Evolutionary conservation across 2,113 vertebrate genomes (phyloP).

Genomic region (Blennius ocellaris): DNA sequence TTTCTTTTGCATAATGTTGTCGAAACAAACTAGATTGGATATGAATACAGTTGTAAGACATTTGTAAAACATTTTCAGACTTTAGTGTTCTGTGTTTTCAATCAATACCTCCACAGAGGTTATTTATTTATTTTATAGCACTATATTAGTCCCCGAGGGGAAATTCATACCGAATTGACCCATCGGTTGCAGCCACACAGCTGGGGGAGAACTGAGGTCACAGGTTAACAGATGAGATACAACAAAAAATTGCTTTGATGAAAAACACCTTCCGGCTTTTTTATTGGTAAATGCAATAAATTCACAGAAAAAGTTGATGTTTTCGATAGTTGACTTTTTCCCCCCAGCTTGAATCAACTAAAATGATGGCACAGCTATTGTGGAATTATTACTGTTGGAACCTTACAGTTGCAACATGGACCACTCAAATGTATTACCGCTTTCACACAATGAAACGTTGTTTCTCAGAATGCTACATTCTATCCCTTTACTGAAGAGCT

Average conservation of each 20-base stretch:
- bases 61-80: not conserved
- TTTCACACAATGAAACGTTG: slow-evolving; percentile 7
- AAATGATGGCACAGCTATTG: no score
- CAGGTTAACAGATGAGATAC: slow-evolving; percentile 4
- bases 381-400: not conserved
- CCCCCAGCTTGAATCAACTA: no score
- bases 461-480: slow-evolving; percentile 10
- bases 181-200: no score
- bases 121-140: not conserved
- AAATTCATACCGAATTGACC: no score
- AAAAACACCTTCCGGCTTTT: not conserved
- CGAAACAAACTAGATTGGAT: slow-evolving; percentile 33
- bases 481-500: not conserved
- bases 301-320: slow-evolving; percentile 2
- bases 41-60: slow-evolving; percentile 9
- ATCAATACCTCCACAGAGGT: slow-evolving; percentile 10
- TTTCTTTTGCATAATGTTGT: slow-evolving; percentile 44
- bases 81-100: slow-evolving; percentile 24
- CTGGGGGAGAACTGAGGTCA: no score
- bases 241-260: no score
- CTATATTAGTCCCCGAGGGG: no score
- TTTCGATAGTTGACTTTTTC: slow-evolving; percentile 5
- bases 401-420: slow-evolving; percentile 9
- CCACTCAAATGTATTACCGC: not conserved
- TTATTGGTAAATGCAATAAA: slow-evolving; percentile 4